These are phyloP conservation scores for Nycteola revayana DNA, from an alignment of 2,888 invertebrate genomes.

Conservation along the genomic window DNA sequence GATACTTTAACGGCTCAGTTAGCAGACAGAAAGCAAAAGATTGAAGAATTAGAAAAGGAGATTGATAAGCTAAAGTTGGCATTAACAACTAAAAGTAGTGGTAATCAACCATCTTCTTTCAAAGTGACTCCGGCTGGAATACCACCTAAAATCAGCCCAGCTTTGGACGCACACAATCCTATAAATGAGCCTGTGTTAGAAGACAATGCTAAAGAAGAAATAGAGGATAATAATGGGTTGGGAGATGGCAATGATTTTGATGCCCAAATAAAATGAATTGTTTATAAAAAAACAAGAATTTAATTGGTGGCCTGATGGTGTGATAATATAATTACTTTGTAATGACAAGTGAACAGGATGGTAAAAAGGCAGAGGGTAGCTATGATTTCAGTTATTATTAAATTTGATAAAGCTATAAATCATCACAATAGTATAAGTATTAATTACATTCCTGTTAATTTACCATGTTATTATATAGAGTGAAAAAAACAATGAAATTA, in stretches of 20 bases:
- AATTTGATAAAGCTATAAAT: no score
- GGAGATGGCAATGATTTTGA: constrained; percentile 71
- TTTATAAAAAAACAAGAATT: constrained; percentile 9
- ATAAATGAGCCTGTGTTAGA: constrained; percentile 66
- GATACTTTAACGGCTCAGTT: constrained; percentile 64
- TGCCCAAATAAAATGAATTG: constrained; percentile 45
- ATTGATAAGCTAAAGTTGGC: constrained; percentile 57
- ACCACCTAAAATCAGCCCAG: constrained; percentile 64
- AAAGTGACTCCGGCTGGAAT: constrained; percentile 68
- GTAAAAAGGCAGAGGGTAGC: constrained; percentile 14
- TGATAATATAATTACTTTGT: constrained; percentile 29
- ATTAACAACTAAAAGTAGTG: constrained; percentile 61
- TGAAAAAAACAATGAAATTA: no score
- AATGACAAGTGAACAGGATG: constrained; percentile 25
- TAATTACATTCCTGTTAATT: no score
- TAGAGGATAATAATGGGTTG: constrained; percentile 67
- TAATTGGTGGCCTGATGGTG: constrained; percentile 24
- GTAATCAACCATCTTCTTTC: constrained; percentile 45
- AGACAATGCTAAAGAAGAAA: constrained; percentile 74
- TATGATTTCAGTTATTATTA: no score
- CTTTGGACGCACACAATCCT: constrained; percentile 56
- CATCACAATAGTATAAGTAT: neutral
- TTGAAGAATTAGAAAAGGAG: constrained; percentile 67
- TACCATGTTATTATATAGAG: no score
- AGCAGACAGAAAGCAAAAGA: constrained; percentile 60